Evolutionary conservation across 2,888 invertebrate genomes (phyloP).

Genomic region (Morpho achilles): DNA sequence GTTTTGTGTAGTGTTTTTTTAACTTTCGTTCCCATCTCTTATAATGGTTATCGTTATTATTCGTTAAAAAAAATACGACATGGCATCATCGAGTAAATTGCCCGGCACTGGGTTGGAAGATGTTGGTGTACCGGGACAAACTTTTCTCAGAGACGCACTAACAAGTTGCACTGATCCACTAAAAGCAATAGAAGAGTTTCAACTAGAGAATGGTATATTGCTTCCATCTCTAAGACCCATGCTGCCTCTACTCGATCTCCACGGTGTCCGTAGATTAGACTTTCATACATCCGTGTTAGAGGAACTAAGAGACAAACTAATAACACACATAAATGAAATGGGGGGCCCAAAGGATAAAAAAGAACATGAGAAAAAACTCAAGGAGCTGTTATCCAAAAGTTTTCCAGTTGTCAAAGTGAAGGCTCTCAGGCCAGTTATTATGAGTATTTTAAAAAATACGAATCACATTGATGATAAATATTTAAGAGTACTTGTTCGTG

Average conservation of each 20-base stretch:
- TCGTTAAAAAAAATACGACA: constrained; percentile 25
- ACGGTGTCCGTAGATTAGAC: constrained; percentile 94
- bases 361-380: constrained; percentile 90
- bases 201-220: constrained; percentile 94
- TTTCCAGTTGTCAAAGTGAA: constrained; percentile 96
- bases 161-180: constrained; percentile 97
- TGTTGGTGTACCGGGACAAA: constrained; percentile 91
- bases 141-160: constrained; percentile 92
- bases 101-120: constrained; percentile 86
- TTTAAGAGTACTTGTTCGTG: constrained; percentile 81
- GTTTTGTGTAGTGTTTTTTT: too few species aligned
- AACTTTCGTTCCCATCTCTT: neutral
- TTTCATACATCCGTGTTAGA: constrained; percentile 97
- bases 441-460: constrained; percentile 95
- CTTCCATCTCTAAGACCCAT: constrained; percentile 96
- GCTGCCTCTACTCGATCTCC: constrained; percentile 95
- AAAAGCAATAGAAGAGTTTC: constrained; percentile 99
- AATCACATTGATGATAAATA: constrained; percentile 94
- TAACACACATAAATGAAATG: constrained; percentile 90
- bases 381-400: constrained; percentile 93
- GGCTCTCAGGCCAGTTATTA: constrained; percentile 93
- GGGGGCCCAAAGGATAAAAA: constrained; percentile 86
- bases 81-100: constrained; percentile 70
- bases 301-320: constrained; percentile 83
- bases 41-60: too few species aligned